Conservation (phyloP, 2,113 vertebrate genomes). For the Austrofundulus limnaeus region DNA sequence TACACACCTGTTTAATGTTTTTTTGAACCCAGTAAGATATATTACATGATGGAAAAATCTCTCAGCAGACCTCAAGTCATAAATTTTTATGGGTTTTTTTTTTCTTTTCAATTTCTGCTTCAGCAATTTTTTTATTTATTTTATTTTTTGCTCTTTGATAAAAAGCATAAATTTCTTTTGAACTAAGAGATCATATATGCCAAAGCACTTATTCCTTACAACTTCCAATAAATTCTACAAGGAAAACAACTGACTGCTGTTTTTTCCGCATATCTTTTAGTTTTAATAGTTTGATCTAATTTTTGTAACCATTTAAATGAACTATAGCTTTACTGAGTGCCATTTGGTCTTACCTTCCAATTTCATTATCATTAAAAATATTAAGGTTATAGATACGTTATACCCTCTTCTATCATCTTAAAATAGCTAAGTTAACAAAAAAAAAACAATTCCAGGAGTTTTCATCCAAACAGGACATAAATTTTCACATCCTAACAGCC, state of each 20-base stretch:
- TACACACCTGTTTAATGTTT: background rate
- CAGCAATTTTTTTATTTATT: background rate
- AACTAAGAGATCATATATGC: background rate
- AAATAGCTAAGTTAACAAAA: conserved; percentile 41
- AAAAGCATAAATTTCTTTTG: background rate
- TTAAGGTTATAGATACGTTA: conserved; percentile 7
- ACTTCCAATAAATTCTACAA: background rate
- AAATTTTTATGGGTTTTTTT: background rate
- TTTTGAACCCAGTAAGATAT: background rate
- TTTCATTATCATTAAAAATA: conserved; percentile 28
- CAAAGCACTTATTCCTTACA: background rate
- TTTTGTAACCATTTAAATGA: background rate
- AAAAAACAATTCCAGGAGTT: conserved; percentile 6
- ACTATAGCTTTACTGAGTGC: background rate
- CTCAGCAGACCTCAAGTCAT: background rate
- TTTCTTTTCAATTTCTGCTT: background rate
- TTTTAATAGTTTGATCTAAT: no score
- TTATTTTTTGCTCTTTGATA: background rate
- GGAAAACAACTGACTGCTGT: background rate
- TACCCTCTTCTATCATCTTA: background rate
- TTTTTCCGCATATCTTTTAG: background rate
- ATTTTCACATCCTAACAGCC: conserved; percentile 47
- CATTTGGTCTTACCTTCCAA: background rate
- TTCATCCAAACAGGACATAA: conserved; percentile 35
- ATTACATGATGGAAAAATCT: background rate